phyloP scores from a whole-genome alignment of 2,797 vertebrate species.

The Eulemur mongoz region DNA sequence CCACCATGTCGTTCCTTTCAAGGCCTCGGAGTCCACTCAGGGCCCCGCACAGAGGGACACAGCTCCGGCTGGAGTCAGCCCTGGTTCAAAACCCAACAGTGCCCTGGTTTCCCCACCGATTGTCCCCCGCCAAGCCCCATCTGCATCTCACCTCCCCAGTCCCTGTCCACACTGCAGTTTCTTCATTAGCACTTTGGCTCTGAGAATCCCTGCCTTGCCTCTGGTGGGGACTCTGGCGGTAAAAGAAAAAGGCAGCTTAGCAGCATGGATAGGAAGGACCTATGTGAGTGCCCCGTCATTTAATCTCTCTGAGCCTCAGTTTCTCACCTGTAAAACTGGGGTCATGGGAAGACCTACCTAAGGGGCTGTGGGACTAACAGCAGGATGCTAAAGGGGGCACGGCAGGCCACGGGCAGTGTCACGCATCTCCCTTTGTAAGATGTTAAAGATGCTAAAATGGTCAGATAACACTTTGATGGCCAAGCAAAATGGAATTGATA shows the following conservation, averaged over 20 bases:
- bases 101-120: not conserved
- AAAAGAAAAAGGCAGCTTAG: not conserved
- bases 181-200: not conserved
- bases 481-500: not conserved
- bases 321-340: not conserved
- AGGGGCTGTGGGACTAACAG: not conserved
- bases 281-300: rapidly evolving
- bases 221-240: not conserved
- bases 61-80: not conserved
- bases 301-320: not conserved
- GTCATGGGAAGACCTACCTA: no score
- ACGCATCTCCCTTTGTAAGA: not conserved
- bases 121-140: not conserved
- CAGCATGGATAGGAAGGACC: not conserved
- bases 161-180: not conserved
- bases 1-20: conserved; percentile 15
- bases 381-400: not conserved
- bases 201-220: not conserved
- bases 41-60: not conserved
- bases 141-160: not conserved
- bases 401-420: not conserved
- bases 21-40: not conserved
- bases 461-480: not conserved
- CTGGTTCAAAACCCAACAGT: not conserved
- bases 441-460: not conserved